A percentile compares a stretch with the other conserved stretches of the same genome.
These are phyloP conservation scores for Leptinotarsa lineolata DNA, from an alignment of 1,140 invertebrate genomes.

Conservation along the genomic window DNA sequence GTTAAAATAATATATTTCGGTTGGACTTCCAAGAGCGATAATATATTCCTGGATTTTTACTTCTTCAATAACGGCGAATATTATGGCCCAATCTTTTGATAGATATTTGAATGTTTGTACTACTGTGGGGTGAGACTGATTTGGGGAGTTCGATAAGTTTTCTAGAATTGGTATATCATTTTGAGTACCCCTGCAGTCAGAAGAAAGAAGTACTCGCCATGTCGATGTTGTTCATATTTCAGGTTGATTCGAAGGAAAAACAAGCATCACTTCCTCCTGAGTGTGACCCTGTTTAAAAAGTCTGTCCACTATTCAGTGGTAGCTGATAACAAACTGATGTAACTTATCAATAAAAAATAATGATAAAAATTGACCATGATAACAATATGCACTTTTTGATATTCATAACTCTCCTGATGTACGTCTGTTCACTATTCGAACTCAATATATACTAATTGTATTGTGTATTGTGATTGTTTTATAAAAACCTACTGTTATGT, in stretches of 20 bases:
- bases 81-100: constrained; percentile 20
- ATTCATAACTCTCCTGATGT: no score
- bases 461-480: no score
- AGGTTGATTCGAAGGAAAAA: not conserved
- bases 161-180: constrained; percentile 7
- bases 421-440: no score
- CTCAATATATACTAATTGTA: no score
- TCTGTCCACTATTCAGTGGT: constrained; percentile 7
- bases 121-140: constrained; percentile 7
- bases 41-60: constrained; percentile 27
- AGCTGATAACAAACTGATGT: constrained; percentile 9
- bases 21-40: constrained; percentile 26
- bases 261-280: constrained; percentile 11
- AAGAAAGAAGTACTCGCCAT: constrained; percentile 17
- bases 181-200: constrained; percentile 16
- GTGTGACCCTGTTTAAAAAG: constrained; percentile 2
- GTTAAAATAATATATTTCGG: constrained; percentile 30
- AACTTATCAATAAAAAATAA: constrained; percentile 11
- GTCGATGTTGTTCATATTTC: not conserved
- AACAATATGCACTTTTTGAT: no score
- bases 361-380: no score
- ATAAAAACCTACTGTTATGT: no score
- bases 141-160: constrained; percentile 12
- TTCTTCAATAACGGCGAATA: constrained; percentile 19
- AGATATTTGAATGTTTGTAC: no score